Evolutionary conservation across 2,888 invertebrate species (phyloP), one percentile per base, ranked within the genome.

Genomic region (Elegia similella): DNA sequence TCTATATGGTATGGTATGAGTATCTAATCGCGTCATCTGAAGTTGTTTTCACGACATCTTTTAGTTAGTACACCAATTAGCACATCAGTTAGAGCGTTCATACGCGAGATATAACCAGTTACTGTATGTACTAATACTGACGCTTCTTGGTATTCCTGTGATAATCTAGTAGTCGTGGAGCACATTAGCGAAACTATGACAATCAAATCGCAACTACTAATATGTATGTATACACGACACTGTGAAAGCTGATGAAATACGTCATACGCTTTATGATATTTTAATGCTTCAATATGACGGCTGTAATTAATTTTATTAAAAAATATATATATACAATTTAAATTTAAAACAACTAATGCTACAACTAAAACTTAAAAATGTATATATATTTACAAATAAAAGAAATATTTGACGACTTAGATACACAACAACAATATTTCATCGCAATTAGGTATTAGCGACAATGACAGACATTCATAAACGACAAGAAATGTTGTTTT

Each of bases 51-150:
- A 38, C 16, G 8, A 29, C 29, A 56, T 42, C 47, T 52, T 56
- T 59, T 30, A 38, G 32, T 59, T 30, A 38, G 32, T 44, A 32
- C 17, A 7, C 17, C 23, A 56, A 55, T 60, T 59, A 62, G 56
- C 58, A 52, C 43, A 50, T 16, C 50, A 30, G 34, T 59, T 58
- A 59, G 48, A 47, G 52, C 17, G 17, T 47, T 42, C 47, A 5
- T 17, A 8, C 15, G 43, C 38, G 16, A 43, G 58, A 55, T 56
- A 56, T 55, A 58, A 59, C 60, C 58, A 56, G 60, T 57, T 44
- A 55, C 16, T 15, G 2, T 55, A 17, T 55, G n/a, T 44, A 44
- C 32, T 13, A 10, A 17, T 29, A 30, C 12, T 34, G 32, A 55
- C 34, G 54, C 6, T 50, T 7, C 50, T 34, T 50, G 38, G 16